Evolutionary conservation across 1,140 invertebrate genomes (phyloP).

Genomic region (Heliconius melpomene): DNA sequence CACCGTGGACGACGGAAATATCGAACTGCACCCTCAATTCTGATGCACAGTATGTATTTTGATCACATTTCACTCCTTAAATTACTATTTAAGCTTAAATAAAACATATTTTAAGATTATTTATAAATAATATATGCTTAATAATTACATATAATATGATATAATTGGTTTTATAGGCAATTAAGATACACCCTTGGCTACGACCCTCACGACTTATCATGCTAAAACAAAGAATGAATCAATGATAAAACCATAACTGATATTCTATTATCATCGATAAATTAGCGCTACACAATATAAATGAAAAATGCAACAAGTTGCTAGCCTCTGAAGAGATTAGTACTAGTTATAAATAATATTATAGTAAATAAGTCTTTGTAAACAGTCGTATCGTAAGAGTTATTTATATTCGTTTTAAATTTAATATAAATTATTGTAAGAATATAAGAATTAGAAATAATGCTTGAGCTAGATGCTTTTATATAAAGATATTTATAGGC

Average conservation of each 20-base stretch:
- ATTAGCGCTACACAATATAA: background rate
- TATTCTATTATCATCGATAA: background rate
- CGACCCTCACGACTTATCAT: slow-evolving; percentile 8
- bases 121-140: background rate
- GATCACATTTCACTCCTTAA: slow-evolving; percentile 12
- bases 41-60: slow-evolving; percentile 67
- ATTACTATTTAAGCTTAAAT: background rate
- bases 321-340: background rate
- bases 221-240: slow-evolving; percentile 12
- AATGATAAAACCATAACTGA: slow-evolving; percentile 11
- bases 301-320: slow-evolving; percentile 5
- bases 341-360: background rate
- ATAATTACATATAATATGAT: background rate
- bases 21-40: slow-evolving; percentile 54
- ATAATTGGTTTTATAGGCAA: background rate
- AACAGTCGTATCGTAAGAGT: background rate
- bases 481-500: background rate
- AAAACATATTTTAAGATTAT: background rate
- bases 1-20: slow-evolving; percentile 48
- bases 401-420: too few relatives aligned
- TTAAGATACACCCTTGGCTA: background rate
- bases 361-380: background rate
- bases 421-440: background rate
- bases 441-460: background rate
- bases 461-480: background rate